Base-by-base conservation (phyloP, 2,113 vertebrate genomes). In the Cettia cetti region DNA sequence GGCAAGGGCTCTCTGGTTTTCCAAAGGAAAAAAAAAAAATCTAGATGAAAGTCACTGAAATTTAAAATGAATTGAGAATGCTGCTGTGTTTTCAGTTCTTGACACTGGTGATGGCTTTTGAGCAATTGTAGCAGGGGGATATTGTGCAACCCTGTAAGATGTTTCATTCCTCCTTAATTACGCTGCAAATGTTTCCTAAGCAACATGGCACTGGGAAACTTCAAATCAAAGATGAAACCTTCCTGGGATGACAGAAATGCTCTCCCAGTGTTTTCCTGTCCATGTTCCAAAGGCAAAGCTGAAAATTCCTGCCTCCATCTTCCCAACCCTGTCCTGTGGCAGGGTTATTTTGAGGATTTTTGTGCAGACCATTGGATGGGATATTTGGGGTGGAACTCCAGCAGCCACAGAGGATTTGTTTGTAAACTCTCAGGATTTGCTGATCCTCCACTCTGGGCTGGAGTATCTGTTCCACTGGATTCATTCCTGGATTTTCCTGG, bases 261-360 rank as follows among this genome's bases (percentile, higher is more conserved):
- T 42, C 28, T 84, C 42, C 13, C 20, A 5, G 15, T 11, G 19
- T 27, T 69, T n/a, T 52, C 50, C 35, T 33, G 13, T 7, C 37
- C 3, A 0, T 12, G 7, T 33, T 85, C 82, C 69, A n/a, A 42
- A 56, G 50, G 35, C 33, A 89, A 53, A 84, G 35, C 11, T 71
- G 33, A 19, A 75, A 91, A 89, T 13, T 11, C 56, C 5, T 0
- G 3, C 21, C 33, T 45, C 4, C 2, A 16, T 57, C 60, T 65
- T 44, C 18, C 22, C 1, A 0, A 7, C 30, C 21, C 35, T 45
- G 27, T 20, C 40, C 45, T 15, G 11, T 14, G 20, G 6, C 22
- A 5, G 8, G 8, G 3, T 16, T 10, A 40, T 23, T 66, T 13
- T 10, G 27, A 12, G 11, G n/a, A 26, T 31, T 89, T 74, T 24